These are phyloP conservation scores for Nyctibius bracteatus DNA, from an alignment of 2,113 vertebrate species.

Conservation along the genomic window DNA sequence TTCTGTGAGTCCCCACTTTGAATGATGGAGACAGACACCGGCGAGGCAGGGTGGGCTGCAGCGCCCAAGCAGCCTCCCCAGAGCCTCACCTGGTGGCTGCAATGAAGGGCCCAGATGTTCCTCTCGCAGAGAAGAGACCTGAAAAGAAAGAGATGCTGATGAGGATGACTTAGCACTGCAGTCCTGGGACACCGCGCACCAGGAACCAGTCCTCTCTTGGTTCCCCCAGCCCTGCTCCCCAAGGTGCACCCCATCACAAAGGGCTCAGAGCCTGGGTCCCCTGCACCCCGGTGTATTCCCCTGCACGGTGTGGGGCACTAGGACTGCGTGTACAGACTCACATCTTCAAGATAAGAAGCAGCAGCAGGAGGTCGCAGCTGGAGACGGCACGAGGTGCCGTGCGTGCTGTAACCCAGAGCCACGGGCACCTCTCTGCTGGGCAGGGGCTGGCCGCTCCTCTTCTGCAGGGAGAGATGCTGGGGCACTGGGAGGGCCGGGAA, in stretches of 20 bases:
- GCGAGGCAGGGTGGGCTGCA: neutral
- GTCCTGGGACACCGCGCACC: fast-evolving
- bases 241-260: neutral
- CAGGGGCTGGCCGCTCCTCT: neutral
- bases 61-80: neutral
- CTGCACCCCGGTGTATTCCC: fast-evolving
- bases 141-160: neutral
- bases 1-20: too few species aligned
- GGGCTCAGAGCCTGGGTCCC: neutral
- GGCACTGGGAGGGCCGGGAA: neutral
- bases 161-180: neutral
- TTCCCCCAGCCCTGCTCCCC: neutral
- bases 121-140: slow-evolving; percentile 28
- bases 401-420: neutral
- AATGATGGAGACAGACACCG: fast-evolving
- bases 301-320: neutral
- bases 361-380: neutral
- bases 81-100: slow-evolving; percentile 58
- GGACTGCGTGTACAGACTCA: neutral
- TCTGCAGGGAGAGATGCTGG: neutral
- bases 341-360: neutral
- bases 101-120: neutral
- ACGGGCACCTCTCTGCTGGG: neutral
- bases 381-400: neutral
- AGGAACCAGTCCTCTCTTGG: neutral